These are phyloP conservation scores for Mythimna lalbum DNA, from an alignment of 2,888 invertebrate species.

Conservation along the genomic window DNA sequence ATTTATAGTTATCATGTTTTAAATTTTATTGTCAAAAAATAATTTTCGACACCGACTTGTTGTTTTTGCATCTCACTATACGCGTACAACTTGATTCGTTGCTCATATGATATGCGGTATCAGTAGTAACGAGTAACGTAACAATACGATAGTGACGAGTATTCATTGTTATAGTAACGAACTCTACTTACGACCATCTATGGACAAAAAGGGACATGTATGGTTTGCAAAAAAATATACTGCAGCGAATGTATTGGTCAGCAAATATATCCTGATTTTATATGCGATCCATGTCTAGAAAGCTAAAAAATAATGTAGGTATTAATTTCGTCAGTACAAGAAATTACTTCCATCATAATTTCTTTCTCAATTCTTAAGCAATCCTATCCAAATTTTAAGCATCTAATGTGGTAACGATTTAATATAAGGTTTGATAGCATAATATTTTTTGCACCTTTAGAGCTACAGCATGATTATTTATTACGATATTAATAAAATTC, in stretches of 20 bases:
- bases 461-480: slow-evolving; percentile 32
- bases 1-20: too few relatives aligned
- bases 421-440: slow-evolving; percentile 13
- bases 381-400: too few relatives aligned
- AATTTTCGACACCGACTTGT: too few relatives aligned
- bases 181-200: slow-evolving; percentile 28
- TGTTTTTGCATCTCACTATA: too few relatives aligned
- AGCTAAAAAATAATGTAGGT: slow-evolving; percentile 26
- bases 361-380: slow-evolving; percentile 22
- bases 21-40: too few relatives aligned
- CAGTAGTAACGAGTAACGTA: too few relatives aligned
- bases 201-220: slow-evolving; percentile 33
- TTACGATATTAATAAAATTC: slow-evolving; percentile 40
- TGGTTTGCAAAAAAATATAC: slow-evolving; percentile 32
- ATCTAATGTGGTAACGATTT: slow-evolving; percentile 4
- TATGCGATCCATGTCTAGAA: slow-evolving; percentile 39
- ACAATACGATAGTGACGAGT: too few relatives aligned
- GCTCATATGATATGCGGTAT: too few relatives aligned
- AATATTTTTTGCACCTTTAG: slow-evolving; percentile 13
- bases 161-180: too few relatives aligned
- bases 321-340: slow-evolving; percentile 19
- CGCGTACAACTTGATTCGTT: too few relatives aligned
- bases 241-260: slow-evolving; percentile 38
- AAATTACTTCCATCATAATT: slow-evolving; percentile 13
- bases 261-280: slow-evolving; percentile 33